phyloP scores from a whole-genome alignment of 2,113 vertebrate genomes.

The Callorhinus ursinus region DNA sequence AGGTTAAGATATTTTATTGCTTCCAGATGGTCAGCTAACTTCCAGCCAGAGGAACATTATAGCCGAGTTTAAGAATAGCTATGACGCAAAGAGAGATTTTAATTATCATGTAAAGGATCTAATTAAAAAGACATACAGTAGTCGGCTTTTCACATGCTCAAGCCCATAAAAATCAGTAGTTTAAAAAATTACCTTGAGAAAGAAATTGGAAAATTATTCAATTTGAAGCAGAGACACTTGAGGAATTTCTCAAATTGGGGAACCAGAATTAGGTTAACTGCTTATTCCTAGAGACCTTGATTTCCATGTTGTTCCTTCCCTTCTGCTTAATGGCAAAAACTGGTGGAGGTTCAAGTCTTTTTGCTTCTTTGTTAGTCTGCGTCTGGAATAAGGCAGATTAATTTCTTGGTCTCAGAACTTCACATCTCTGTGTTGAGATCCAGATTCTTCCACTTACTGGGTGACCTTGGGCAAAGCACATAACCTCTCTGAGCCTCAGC shows the following conservation, averaged over 20 bases:
- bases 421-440: not conserved
- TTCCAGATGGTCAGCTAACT: constrained; percentile 78
- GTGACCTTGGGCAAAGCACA: not conserved
- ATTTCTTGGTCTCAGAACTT: not conserved
- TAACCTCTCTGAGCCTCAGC: not conserved
- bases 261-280: constrained; percentile 40
- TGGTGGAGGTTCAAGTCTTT: not conserved
- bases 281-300: not conserved
- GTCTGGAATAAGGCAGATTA: not conserved
- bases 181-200: constrained; percentile 74
- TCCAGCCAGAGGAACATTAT: constrained; percentile 53
- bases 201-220: constrained; percentile 74
- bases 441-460: not conserved
- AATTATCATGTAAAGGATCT: constrained; percentile 72
- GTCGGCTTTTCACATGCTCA: constrained; percentile 9
- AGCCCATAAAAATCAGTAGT: constrained; percentile 73
- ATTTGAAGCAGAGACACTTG: not conserved
- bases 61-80: constrained; percentile 72
- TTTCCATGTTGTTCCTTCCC: not conserved
- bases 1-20: constrained; percentile 75
- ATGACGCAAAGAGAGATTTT: constrained; percentile 62
- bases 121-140: constrained; percentile 74
- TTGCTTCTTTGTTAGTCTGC: constrained; percentile 7
- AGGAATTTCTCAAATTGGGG: constrained; percentile 43
- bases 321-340: not conserved